Base-by-base conservation (phyloP, 2,888 invertebrate genomes). In the Linnaemya tessellans region DNA sequence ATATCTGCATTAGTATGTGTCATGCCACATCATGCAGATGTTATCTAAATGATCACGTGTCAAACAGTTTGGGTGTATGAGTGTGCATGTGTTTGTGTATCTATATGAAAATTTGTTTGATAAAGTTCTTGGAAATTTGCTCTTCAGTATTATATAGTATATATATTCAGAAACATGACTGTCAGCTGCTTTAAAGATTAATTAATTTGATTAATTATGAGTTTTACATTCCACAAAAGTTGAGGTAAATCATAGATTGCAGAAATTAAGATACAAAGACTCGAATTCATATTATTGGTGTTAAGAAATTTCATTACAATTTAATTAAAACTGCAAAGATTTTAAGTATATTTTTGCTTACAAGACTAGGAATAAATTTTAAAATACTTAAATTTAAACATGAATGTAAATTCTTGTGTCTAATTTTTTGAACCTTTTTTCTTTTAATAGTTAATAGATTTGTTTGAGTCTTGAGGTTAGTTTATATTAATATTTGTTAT, bases 171-270 rank as follows among this genome's bases (percentile, higher is more conserved):
- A 30, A 54, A 43, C 20, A 80, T 64, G 64, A 20, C 64, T 25
- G 64, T 25, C 43, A 54, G 60, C 25, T 71, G n/a, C 35, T 71
- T 64, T 20, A 25, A 1, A 18, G 46, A 71, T 46, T 64, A 20
- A 54, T 80, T 43, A 80, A 43, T 64, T 64, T 64, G 64, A 46
- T 71, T 64, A 71, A 71, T 71, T 64, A 43, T 71, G 54, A 15
- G 22, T 62, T 62, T 70, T 54, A 41, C 18, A 30, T 43, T 9
- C 11, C 35, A 56, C 15, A 10, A 46, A 15, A 60, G 49, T 22
- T n/a, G 41, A 35, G 10, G 10, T 20, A 51, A 51, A 20, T 20
- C 8, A 51, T 20, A 9, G 9, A 18, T 20, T 20, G 18, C 10
- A 1, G 20, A 51, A 8, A 20, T 15, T 15, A 43, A 13, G n/a